A percentile compares a stretch with the other conserved stretches of the same genome.
phyloP scores from a whole-genome alignment of 2,888 invertebrate genomes.

The Poecilobothrus nobilitatus region DNA sequence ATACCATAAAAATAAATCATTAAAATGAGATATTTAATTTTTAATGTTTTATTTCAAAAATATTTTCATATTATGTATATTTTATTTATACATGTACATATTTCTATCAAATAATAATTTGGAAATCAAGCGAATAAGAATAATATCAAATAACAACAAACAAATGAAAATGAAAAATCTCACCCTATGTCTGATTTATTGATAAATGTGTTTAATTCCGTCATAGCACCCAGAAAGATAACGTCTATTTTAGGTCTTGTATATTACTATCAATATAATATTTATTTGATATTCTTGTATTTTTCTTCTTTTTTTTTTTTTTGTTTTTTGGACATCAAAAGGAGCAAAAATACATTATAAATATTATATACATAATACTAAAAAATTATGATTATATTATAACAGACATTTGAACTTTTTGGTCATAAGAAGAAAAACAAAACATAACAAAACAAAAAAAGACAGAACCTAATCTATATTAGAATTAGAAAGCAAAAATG shows the following conservation, averaged over 20 bases:
- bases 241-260: slow-evolving; percentile 6
- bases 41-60: background rate
- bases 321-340: background rate
- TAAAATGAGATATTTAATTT: background rate
- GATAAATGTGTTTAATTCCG: slow-evolving; percentile 4
- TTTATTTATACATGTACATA: background rate
- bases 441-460: too few species aligned
- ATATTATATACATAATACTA: background rate
- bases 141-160: background rate
- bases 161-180: background rate
- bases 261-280: slow-evolving; percentile 1
- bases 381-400: background rate
- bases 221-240: slow-evolving; percentile 3
- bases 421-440: background rate
- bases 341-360: background rate
- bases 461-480: background rate
- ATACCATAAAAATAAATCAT: background rate
- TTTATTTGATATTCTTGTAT: background rate
- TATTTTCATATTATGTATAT: background rate
- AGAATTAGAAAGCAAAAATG: background rate
- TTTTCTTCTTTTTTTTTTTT: background rate
- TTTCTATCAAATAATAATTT: slow-evolving; percentile 1
- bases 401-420: background rate
- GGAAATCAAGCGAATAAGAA: background rate
- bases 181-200: slow-evolving; percentile 6